Base-by-base conservation (phyloP, 2,888 invertebrate species). In the Melieria omissa region DNA sequence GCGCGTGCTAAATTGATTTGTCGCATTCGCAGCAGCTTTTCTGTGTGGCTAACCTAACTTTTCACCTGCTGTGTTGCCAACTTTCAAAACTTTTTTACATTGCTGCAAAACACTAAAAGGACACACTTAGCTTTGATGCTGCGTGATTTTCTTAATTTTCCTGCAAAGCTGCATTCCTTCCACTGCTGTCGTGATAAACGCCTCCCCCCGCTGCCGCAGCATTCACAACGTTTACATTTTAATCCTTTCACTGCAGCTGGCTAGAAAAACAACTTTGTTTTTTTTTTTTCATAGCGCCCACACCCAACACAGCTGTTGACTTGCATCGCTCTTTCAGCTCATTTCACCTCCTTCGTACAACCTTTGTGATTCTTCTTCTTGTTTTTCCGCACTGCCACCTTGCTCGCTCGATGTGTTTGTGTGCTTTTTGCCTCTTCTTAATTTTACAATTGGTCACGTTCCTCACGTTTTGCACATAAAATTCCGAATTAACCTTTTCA, bases 381-480 rank as follows among this genome's bases (percentile, higher is more conserved):
- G 29, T 8, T 14, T 29, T 14, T 16, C 3, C n/a, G 42, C 58
- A 12, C 42, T 58, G 4, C 42, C 9, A 1, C 3, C 10, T 65
- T 65, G 14, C 10, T 0, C 5, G 14, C 3, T 10, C 14, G 5
- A 0, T 16, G 4, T 12, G 5, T 52, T 52, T 29, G 5, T 54
- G 16, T 41, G 14, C 41, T 49, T 70, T 65, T 58, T 44, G 7
- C 14, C 16, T n/a, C n/a, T 49, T 64, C 3, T 60, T 57, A 63
- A 65, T 70, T 70, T 65, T 52, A 29, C 71, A 71, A 72, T 78
- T 71, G 74, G 77, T 80, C 80, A 81, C 80, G 79, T 81, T 76
- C 67, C 47, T 55, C 78, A 79, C 78, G 78, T 79, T 76, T 72
- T 70, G 61, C 72, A 73, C 75, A 76, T 78, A 75, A 77, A 79